Conservation (phyloP, 2,113 vertebrate genomes). For the Meriones unguiculatus region DNA sequence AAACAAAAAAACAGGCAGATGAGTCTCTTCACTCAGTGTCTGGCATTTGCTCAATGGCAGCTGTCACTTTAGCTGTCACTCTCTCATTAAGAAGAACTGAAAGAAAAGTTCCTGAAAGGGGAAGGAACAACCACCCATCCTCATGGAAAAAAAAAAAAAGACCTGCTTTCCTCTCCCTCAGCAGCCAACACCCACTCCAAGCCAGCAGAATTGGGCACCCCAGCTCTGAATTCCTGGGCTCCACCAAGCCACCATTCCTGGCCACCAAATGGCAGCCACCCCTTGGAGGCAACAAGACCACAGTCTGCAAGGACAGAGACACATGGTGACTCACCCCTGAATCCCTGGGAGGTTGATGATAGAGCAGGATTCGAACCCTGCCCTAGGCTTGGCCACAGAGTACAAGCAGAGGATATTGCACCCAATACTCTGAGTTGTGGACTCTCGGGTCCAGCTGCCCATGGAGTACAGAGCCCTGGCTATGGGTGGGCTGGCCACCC, state of each 20-base stretch:
- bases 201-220: accelerated
- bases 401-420: background rate
- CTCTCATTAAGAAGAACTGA: background rate
- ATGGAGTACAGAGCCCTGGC: background rate
- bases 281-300: background rate
- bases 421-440: background rate
- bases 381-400: background rate
- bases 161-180: background rate
- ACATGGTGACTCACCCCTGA: conserved; percentile 57
- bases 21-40: too few species aligned
- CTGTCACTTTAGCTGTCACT: background rate
- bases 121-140: background rate
- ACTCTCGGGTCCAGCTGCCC: background rate
- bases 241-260: background rate
- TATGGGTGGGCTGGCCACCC: background rate
- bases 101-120: background rate
- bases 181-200: background rate
- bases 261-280: background rate
- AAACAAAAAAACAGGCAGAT: too few species aligned
- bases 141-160: background rate
- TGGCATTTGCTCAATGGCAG: background rate
- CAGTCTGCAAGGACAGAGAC: background rate
- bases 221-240: background rate
- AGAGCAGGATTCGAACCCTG: background rate
- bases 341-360: background rate